Conservation (phyloP, 2,113 vertebrate species). For the Hypanus sabinus region DNA sequence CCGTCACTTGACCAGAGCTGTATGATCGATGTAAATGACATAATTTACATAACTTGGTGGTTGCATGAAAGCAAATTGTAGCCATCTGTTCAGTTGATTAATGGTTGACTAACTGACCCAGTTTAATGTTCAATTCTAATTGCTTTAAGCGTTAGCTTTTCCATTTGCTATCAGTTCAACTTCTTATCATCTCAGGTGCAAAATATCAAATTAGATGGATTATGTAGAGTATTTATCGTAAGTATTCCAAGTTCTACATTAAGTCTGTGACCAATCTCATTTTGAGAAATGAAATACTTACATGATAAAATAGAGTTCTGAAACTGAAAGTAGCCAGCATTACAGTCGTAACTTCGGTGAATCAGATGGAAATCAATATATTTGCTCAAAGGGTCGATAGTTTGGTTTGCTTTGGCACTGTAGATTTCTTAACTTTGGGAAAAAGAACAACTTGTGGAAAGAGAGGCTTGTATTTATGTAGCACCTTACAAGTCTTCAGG, state of each 20-base stretch:
- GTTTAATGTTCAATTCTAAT: not conserved
- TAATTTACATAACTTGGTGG: not conserved
- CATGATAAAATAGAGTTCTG: not conserved
- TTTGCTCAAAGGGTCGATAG: not conserved
- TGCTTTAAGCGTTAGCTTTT: not conserved
- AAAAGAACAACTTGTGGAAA: not conserved
- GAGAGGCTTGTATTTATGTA: no score
- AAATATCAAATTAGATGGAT: not conserved
- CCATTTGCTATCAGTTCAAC: not conserved
- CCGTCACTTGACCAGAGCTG: not conserved
- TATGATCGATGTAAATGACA: not conserved
- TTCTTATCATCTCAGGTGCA: not conserved
- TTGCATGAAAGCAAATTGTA: not conserved
- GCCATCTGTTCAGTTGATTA: not conserved
- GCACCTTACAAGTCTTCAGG: no score
- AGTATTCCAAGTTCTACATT: not conserved
- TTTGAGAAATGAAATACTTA: not conserved
- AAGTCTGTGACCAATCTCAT: not conserved
- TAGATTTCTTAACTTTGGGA: not conserved
- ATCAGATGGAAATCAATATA: not conserved
- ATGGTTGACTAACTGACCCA: not conserved
- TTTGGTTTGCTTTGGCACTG: not conserved
- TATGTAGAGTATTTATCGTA: conserved; percentile 3
- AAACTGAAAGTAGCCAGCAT: not conserved
- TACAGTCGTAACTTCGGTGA: not conserved